phyloP scores from a whole-genome alignment of 1,140 invertebrate genomes.

The Adoxophyes honmai region DNA sequence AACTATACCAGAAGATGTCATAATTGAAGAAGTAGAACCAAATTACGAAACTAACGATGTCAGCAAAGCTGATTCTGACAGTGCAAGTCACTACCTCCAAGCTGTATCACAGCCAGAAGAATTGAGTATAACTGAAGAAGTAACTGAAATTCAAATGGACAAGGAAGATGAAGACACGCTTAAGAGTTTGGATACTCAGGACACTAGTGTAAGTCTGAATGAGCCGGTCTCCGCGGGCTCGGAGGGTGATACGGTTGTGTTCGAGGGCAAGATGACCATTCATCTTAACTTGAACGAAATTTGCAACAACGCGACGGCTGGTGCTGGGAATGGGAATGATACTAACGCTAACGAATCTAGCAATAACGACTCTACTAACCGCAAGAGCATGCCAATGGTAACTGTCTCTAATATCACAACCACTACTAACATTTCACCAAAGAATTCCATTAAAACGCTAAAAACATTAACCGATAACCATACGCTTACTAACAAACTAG shows the following conservation, averaged over 20 bases:
- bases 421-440: slow-evolving; percentile 74
- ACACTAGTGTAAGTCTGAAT: slow-evolving; percentile 77
- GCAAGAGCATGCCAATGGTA: slow-evolving; percentile 76
- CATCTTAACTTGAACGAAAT: slow-evolving; percentile 76
- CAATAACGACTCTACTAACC: slow-evolving; percentile 52
- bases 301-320: slow-evolving; percentile 66
- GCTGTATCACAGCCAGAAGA: slow-evolving; percentile 70
- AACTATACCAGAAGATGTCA: slow-evolving; percentile 41
- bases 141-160: slow-evolving; percentile 70
- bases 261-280: slow-evolving; percentile 77
- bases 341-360: slow-evolving; percentile 49
- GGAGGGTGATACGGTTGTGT: slow-evolving; percentile 73
- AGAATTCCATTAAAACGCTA: slow-evolving; percentile 73
- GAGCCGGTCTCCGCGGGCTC: slow-evolving; percentile 66
- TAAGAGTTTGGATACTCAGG: slow-evolving; percentile 74
- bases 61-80: slow-evolving; percentile 58
- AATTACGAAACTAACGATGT: slow-evolving; percentile 29
- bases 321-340: slow-evolving; percentile 61
- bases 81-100: slow-evolving; percentile 67
- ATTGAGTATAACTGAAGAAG: slow-evolving; percentile 63
- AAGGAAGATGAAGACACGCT: slow-evolving; percentile 75
- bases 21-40: slow-evolving; percentile 58
- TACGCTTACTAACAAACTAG: slow-evolving; percentile 45
- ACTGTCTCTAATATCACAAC: slow-evolving; percentile 77
- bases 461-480: slow-evolving; percentile 39